These are phyloP conservation scores for Falcaria lacertinaria DNA, from an alignment of 2,888 invertebrate genomes.

Conservation along the genomic window DNA sequence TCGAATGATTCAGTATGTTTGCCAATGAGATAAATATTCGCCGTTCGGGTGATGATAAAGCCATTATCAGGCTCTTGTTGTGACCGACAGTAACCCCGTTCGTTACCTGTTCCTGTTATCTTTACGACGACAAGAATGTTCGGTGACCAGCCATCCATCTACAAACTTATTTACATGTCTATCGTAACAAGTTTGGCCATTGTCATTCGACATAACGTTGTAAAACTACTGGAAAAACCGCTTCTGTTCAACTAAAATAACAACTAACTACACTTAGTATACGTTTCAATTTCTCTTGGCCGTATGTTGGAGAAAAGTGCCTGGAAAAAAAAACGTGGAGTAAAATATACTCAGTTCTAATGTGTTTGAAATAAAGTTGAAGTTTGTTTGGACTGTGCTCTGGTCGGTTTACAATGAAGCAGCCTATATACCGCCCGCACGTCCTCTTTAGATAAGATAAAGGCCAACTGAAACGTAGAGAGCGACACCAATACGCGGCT, in stretches of 20 bases:
- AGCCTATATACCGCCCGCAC: constrained; percentile 71
- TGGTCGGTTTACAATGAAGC: constrained; percentile 54
- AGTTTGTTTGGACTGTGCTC: constrained; percentile 11
- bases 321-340: constrained; percentile 27
- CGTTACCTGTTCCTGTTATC: constrained; percentile 41
- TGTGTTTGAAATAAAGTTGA: constrained; percentile 11
- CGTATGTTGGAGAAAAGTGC: constrained; percentile 36
- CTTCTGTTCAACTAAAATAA: constrained; percentile 21
- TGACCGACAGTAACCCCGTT: constrained; percentile 28
- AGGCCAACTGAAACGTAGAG: constrained; percentile 64
- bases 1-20: too few species aligned
- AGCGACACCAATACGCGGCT: constrained; percentile 68
- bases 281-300: constrained; percentile 19
- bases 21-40: too few species aligned
- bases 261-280: constrained; percentile 15
- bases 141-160: constrained; percentile 73
- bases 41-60: neutral
- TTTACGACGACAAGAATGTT: constrained; percentile 43
- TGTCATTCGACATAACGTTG: constrained; percentile 57
- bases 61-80: constrained; percentile 13
- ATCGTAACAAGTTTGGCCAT: constrained; percentile 72
- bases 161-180: constrained; percentile 71
- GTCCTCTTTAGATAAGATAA: constrained; percentile 80
- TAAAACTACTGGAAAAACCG: constrained; percentile 68
- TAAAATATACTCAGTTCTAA: constrained; percentile 21